Conservation (phyloP, 2,888 invertebrate species). For the Mechanitis mazaeus region DNA sequence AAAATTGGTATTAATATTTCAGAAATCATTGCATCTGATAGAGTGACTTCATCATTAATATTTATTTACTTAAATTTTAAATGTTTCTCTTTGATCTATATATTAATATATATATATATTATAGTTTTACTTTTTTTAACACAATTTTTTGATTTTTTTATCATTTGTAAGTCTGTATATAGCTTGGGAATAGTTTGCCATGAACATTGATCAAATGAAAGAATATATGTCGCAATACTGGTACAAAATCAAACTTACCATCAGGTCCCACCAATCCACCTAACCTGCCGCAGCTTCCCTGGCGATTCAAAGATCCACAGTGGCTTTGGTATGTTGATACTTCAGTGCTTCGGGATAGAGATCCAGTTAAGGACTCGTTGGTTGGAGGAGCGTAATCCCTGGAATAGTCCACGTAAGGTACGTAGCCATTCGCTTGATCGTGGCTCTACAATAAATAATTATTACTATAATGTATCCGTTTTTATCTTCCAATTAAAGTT, state of each 20-base stretch:
- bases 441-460: conserved; percentile 40
- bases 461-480: neutral
- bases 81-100: too few relatives aligned
- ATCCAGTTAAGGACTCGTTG: conserved; percentile 55
- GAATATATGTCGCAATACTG: too few relatives aligned
- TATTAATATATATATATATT: too few relatives aligned
- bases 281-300: conserved; percentile 55
- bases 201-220: neutral
- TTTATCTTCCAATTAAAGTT: too few relatives aligned
- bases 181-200: too few relatives aligned
- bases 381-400: conserved; percentile 90
- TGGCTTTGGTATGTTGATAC: conserved; percentile 53
- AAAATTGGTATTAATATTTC: too few relatives aligned
- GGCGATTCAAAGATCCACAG: conserved; percentile 55
- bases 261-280: conserved; percentile 61
- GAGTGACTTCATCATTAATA: too few relatives aligned
- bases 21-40: too few relatives aligned
- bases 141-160: too few relatives aligned
- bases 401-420: conserved; percentile 92
- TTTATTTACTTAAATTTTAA: too few relatives aligned
- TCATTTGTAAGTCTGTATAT: too few relatives aligned
- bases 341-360: conserved; percentile 58
- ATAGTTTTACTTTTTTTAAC: too few relatives aligned
- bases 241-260: conserved; percentile 42
- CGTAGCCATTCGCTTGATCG: conserved; percentile 86